Evolutionary conservation across 2,888 invertebrate species (phyloP).

Genomic region (Stenoptilia bipunctidactyla): DNA sequence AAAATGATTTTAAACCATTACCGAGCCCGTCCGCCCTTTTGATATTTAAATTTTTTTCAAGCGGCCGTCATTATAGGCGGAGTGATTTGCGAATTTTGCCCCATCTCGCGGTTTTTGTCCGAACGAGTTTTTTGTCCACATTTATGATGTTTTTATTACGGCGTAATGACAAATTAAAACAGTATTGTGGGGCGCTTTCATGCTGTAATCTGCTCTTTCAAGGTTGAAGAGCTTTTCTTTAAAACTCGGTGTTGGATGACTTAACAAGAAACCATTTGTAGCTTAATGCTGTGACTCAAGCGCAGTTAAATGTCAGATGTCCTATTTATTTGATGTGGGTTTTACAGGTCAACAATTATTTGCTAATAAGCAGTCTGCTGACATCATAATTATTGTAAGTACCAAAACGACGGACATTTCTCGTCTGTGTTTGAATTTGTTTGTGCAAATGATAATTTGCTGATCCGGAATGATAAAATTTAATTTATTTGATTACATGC

Average conservation of each 20-base stretch:
- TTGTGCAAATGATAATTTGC: too few relatives aligned
- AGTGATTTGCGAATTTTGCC: conserved; percentile 69
- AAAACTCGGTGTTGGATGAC: conserved; percentile 30
- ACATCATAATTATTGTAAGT: too few relatives aligned
- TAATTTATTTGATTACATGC: too few relatives aligned
- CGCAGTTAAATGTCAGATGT: conserved; percentile 10
- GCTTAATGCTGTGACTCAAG: conserved; percentile 10
- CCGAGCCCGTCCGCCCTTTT: conserved; percentile 68
- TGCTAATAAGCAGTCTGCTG: too few relatives aligned
- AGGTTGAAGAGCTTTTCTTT: conserved; percentile 39
- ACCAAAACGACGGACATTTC: too few relatives aligned
- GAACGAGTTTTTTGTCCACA: conserved; percentile 64
- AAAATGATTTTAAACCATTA: conserved; percentile 72
- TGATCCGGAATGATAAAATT: too few relatives aligned
- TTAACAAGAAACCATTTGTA: conserved; percentile 25
- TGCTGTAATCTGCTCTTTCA: conserved; percentile 49
- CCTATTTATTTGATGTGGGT: conserved; percentile 4
- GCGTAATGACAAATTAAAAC: conserved; percentile 69
- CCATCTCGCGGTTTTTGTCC: conserved; percentile 62
- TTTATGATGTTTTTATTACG: conserved; percentile 69
- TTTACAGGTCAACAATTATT: background rate
- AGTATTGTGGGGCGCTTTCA: conserved; percentile 64
- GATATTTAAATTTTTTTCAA: conserved; percentile 72
- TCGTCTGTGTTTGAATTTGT: too few relatives aligned
- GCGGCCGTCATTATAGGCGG: conserved; percentile 62